Conservation (phyloP, 1,140 invertebrate species). For the Solenopsis fugax region DNA sequence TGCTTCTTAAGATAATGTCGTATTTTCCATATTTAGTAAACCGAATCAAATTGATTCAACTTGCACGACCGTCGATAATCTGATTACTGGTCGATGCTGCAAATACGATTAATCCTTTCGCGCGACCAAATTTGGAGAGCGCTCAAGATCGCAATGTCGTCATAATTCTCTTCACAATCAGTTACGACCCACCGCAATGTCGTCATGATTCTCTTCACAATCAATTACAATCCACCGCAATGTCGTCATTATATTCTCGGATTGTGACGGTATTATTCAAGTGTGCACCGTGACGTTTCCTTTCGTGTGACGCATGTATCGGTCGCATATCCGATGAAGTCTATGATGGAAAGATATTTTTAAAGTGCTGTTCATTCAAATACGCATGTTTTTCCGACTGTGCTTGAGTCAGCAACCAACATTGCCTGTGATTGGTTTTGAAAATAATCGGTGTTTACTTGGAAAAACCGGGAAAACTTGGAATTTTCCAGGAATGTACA, state of each 20-base stretch:
- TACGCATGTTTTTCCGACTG: conserved; percentile 63
- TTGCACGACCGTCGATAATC: conserved; percentile 27
- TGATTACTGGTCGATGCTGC: conserved; percentile 10
- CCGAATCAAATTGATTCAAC: conserved; percentile 5
- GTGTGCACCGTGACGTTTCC: conserved; percentile 7
- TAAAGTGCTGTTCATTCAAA: conserved; percentile 65
- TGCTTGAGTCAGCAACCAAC: conserved; percentile 63
- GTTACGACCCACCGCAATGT: conserved; percentile 10
- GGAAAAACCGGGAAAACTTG: no score
- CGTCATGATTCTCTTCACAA: not conserved
- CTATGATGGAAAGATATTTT: conserved; percentile 62
- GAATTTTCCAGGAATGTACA: no score
- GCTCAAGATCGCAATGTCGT: not conserved
- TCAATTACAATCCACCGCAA: conserved; percentile 13
- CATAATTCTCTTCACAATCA: not conserved
- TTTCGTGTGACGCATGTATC: conserved; percentile 60
- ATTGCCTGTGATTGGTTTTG: no score
- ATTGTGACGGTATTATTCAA: conserved; percentile 64
- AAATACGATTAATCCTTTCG: conserved; percentile 33
- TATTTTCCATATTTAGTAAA: conserved; percentile 10
- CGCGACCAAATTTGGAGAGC: conserved; percentile 22
- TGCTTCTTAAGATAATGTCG: not conserved
- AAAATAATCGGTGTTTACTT: no score
- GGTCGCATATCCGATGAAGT: not conserved
- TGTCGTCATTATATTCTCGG: conserved; percentile 59